Evolutionary conservation across 2,113 vertebrate genomes (phyloP).

Genomic region (Calidris pygmaea): DNA sequence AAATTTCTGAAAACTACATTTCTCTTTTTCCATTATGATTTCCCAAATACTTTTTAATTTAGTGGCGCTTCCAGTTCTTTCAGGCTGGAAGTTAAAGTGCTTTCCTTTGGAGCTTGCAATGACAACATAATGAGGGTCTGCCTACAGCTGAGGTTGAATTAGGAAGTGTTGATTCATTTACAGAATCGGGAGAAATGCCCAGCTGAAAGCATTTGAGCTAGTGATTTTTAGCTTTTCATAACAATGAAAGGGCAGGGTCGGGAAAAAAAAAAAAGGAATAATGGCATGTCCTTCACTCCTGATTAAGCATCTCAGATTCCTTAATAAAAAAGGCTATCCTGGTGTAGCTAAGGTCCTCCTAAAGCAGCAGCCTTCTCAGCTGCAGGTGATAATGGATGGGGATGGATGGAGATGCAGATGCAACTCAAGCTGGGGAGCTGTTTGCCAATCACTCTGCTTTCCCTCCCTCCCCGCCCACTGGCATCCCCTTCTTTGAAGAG

Average conservation of each 20-base stretch:
- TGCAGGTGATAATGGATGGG: neutral
- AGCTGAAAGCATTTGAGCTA: neutral
- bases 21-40: neutral
- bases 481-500: neutral
- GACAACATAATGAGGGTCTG: neutral
- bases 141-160: neutral
- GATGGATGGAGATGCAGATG: neutral
- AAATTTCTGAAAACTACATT: neutral
- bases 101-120: neutral
- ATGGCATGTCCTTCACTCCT: neutral
- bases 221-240: neutral
- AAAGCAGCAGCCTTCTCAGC: neutral
- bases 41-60: neutral
- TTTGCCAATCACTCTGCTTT: neutral
- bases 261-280: neutral
- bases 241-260: neutral
- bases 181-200: neutral
- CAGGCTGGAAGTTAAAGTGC: neutral
- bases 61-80: neutral
- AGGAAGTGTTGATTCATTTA: neutral
- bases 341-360: neutral
- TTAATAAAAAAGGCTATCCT: neutral
- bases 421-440: neutral
- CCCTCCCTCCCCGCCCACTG: accelerated
- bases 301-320: neutral